Conservation (phyloP, 2,797 vertebrate genomes). For the Brachyalestes nurse region DNA sequence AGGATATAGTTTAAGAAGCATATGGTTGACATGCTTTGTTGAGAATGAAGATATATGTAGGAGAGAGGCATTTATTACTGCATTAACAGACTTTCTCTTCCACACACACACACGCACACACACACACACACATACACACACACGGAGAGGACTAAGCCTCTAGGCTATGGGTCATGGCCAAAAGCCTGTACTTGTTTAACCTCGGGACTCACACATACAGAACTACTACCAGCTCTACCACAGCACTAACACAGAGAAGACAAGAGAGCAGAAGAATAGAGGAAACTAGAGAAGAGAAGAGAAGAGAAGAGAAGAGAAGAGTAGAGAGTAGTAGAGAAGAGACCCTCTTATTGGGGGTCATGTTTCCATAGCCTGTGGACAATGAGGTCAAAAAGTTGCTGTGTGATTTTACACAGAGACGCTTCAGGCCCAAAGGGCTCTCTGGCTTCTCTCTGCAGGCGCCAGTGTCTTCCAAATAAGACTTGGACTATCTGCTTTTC, state of each 20-base stretch:
- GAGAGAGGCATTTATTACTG: background rate
- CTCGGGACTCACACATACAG: conserved; percentile 46
- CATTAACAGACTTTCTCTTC: background rate
- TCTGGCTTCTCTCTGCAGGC: conserved; percentile 25
- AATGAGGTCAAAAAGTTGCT: background rate
- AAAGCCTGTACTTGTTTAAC: conserved; percentile 67
- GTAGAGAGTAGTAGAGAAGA: background rate
- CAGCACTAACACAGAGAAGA: background rate
- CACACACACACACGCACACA: background rate
- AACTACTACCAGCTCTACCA: too few species aligned
- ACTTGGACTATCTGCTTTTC: conserved; percentile 21
- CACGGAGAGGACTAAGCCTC: conserved; percentile 52
- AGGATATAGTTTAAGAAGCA: background rate
- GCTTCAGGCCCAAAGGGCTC: background rate
- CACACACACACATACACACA: conserved; percentile 29
- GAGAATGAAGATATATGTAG: background rate
- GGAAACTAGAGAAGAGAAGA: background rate
- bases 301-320: background rate
- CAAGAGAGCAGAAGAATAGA: background rate
- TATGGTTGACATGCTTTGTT: background rate
- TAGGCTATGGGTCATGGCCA: conserved; percentile 52
- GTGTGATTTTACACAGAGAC: conserved; percentile 31
- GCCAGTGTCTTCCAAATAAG: conserved; percentile 18
- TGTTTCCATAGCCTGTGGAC: conserved; percentile 6
- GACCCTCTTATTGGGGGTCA: too few species aligned